phyloP scores from a whole-genome alignment of 2,888 invertebrate genomes.

The Stenoptilia bipunctidactyla region DNA sequence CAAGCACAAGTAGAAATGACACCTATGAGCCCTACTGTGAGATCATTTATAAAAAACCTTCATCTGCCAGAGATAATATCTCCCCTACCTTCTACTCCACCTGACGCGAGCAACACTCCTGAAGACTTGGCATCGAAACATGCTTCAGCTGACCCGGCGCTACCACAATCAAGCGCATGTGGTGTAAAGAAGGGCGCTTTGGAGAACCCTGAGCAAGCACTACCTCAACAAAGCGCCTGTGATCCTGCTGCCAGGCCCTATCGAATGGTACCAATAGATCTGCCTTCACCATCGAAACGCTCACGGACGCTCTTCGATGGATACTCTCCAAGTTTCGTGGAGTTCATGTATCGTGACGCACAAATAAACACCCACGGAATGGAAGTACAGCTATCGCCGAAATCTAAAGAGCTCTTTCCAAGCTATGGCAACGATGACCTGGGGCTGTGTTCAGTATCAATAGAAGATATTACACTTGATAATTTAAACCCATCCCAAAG shows the following conservation, averaged over 20 bases:
- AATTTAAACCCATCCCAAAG: no score
- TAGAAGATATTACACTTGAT: background rate
- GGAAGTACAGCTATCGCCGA: background rate
- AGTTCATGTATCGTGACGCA: background rate
- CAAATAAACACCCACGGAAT: background rate
- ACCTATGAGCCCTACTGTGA: background rate
- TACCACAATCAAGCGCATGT: no score
- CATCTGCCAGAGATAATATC: background rate
- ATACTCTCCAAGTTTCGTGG: constrained; percentile 2
- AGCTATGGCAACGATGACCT: background rate
- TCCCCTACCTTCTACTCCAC: no score
- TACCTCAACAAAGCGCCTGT: background rate
- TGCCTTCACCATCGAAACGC: background rate
- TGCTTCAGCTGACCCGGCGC: no score
- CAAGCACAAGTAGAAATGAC: background rate
- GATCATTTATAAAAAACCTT: background rate
- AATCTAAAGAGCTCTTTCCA: no score
- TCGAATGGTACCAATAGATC: background rate
- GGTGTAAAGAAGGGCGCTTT: no score
- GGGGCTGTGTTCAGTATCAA: background rate
- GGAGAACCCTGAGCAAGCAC: background rate
- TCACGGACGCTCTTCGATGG: background rate
- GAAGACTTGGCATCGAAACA: background rate
- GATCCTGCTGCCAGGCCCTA: constrained; percentile 1
- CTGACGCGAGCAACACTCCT: background rate